These are phyloP conservation scores for Aphodius sticticus DNA, from an alignment of 2,888 invertebrate genomes.

Conservation along the genomic window DNA sequence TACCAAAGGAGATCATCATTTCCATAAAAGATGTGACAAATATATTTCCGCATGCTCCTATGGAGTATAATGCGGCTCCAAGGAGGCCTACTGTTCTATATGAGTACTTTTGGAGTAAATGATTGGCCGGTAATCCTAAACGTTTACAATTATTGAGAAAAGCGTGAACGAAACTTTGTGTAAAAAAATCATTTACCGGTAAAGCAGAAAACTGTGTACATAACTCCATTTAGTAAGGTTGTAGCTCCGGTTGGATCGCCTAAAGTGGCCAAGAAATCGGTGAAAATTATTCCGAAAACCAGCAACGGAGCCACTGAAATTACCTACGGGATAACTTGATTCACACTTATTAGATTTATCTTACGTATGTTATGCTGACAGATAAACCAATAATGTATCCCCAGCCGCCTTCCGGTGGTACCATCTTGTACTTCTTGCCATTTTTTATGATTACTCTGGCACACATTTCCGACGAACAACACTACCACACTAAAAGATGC, in stretches of 20 bases:
- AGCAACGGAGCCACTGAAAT: conserved; percentile 72
- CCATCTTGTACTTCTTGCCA: conserved; percentile 38
- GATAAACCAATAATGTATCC: conserved; percentile 79
- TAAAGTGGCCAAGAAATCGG: conserved; percentile 70
- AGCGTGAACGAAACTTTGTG: background rate
- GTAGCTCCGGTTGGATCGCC: conserved; percentile 75
- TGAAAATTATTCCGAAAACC: conserved; percentile 76
- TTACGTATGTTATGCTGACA: conserved; percentile 75
- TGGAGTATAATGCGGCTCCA: conserved; percentile 70
- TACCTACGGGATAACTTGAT: conserved; percentile 60
- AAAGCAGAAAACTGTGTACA: conserved; percentile 70
- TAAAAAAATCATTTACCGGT: conserved; percentile 61
- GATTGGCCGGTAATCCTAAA: conserved; percentile 75
- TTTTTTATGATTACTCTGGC: background rate
- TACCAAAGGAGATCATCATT: conserved; percentile 70
- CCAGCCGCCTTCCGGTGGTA: conserved; percentile 71
- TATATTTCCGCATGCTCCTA: conserved; percentile 69
- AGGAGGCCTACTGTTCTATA: conserved; percentile 72
- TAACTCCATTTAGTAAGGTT: conserved; percentile 74
- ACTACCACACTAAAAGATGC: background rate
- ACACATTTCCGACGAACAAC: background rate
- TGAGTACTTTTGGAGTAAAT: conserved; percentile 70
- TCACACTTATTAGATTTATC: conserved; percentile 10
- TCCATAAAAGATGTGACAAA: conserved; percentile 72
- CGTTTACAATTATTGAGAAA: background rate